Evolutionary conservation across 2,888 invertebrate genomes (phyloP).

Genomic region (Boloria euphrosyne): DNA sequence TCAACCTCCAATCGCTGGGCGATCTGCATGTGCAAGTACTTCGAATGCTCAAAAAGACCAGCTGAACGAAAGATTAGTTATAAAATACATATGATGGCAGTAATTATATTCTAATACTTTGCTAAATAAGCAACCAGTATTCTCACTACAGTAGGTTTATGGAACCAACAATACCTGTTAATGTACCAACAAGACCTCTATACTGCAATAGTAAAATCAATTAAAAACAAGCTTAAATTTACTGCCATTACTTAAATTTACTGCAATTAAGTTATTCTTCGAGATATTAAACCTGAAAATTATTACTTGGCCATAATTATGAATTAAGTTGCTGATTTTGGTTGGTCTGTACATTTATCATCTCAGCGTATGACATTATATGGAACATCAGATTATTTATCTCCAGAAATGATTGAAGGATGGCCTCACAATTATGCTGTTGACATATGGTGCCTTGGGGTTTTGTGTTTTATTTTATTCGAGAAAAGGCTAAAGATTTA

Average conservation of each 20-base stretch:
- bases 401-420: constrained; percentile 97
- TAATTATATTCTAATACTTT: no score
- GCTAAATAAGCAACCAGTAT: no score
- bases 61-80: no score
- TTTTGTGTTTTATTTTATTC: constrained; percentile 96
- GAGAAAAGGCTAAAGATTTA: constrained; percentile 88
- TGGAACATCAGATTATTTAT: constrained; percentile 97
- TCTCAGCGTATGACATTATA: constrained; percentile 95
- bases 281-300: no score
- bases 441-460: constrained; percentile 98
- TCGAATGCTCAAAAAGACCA: constrained; percentile 50
- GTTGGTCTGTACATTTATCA: constrained; percentile 98
- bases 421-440: constrained; percentile 93
- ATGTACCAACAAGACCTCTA: constrained; percentile 57
- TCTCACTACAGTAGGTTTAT: no score
- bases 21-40: constrained; percentile 54
- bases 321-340: constrained; percentile 98
- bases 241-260: no score
- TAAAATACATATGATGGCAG: no score
- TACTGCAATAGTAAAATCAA: constrained; percentile 53
- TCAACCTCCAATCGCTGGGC: constrained; percentile 53
- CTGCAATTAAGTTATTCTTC: no score
- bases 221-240: no score
- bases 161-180: constrained; percentile 64
- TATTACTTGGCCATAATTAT: constrained; percentile 91